Percentiles rank a stretch among this genome's conserved stretches.
Conservation (phyloP, 2,888 invertebrate genomes). For the Clivina fossor region DNA sequence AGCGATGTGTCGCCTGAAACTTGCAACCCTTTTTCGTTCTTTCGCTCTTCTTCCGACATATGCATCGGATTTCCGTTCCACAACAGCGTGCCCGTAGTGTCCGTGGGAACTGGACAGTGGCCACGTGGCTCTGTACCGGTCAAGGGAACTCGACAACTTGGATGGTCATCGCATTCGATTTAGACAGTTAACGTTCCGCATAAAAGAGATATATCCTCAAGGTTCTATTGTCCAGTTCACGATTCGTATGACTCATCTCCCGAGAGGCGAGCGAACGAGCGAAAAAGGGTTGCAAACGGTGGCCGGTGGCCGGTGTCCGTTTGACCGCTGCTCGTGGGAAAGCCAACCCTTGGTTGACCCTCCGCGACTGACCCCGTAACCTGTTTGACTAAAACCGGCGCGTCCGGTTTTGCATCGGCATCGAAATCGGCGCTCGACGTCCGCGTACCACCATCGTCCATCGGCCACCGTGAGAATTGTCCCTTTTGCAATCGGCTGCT, state of each 20-base stretch:
- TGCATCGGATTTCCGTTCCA: slow-evolving; percentile 4
- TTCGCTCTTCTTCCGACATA: neutral
- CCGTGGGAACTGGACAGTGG: slow-evolving; percentile 10
- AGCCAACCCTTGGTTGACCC: slow-evolving; percentile 14
- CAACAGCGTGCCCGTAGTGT: neutral
- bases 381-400: slow-evolving; percentile 9
- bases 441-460: too few relatives aligned
- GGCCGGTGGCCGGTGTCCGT: slow-evolving; percentile 9
- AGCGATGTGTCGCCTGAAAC: too few relatives aligned
- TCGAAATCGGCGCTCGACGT: neutral
- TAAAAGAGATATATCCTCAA: slow-evolving; percentile 11
- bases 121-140: slow-evolving; percentile 9
- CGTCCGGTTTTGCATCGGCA: slow-evolving; percentile 14
- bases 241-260: slow-evolving; percentile 10
- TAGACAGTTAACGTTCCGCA: slow-evolving; percentile 6
- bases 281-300: slow-evolving; percentile 14
- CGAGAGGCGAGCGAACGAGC: too few relatives aligned
- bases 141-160: slow-evolving; percentile 3
- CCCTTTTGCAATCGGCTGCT: too few relatives aligned
- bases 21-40: too few relatives aligned
- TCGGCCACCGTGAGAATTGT: too few relatives aligned
- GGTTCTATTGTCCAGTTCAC: slow-evolving; percentile 7
- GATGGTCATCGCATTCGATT: neutral
- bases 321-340: slow-evolving; percentile 11
- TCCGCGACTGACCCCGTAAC: slow-evolving; percentile 11